Evolutionary conservation across 2,888 invertebrate species (phyloP), one percentile per base, ranked within the genome.

Genomic region (Trissolcus japonicus): DNA sequence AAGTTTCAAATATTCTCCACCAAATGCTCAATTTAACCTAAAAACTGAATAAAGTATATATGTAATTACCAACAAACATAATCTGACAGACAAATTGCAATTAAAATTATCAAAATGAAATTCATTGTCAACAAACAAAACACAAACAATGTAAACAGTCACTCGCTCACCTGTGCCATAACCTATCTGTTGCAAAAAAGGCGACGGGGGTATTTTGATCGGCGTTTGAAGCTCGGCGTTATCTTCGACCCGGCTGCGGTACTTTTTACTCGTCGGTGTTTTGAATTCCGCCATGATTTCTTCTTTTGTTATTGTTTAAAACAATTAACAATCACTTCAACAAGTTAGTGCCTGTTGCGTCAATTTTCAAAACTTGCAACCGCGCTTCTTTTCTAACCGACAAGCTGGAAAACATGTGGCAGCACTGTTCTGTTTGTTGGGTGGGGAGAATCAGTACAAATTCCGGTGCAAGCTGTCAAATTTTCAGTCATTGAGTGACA

Each of bases 181-280:
- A 72, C 95, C 95, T 67, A 95, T 91, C 82, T 92, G 91, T 84
- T 93, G 92, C 79, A 95, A 89, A 86, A 92, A 92, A 0, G 95
- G 95, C 0, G 95, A 94, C 11, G 94, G 91, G 6, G 95, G 95
- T 82, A 95, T 93, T 79, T 86, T 86, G 43, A 87, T 85, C 0
- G 88, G 87, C 0, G 86, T 88, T 43, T 81, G 80, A 25, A 80
- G 76, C 17, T 87, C 86, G 7, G 83, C 53, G 82, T 85, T 83
- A 35, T 80, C 81, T 6, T 82, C 80, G 4, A 82, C 0, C 71
- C 78, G 77, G 43, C 79, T 83, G 29, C 79, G 83, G 29, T 48
- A 40, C n/a, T 19, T 65, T 51, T 56, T 78, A 3, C 43, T 17
- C 7, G 65, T 82, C 1, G 89, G 89, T 0, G 88, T 88, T 76